phyloP scores from a whole-genome alignment of 2,113 vertebrate species.

The Clarias batrachus region DNA sequence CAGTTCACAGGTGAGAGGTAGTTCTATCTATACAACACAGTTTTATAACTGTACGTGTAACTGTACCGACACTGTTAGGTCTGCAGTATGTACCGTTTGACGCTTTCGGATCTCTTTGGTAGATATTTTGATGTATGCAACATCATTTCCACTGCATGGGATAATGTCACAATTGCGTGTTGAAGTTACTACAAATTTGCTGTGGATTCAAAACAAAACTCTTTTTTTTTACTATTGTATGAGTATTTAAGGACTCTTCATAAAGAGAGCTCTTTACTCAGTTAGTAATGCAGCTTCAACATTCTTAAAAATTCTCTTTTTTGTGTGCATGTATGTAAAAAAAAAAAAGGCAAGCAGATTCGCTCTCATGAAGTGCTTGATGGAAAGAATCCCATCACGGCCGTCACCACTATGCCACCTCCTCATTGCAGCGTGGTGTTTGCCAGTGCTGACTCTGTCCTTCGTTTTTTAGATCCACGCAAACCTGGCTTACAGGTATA shows the following conservation, averaged over 20 bases:
- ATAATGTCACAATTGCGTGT: neutral
- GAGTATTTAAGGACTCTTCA: neutral
- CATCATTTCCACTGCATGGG: neutral
- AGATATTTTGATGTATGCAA: neutral
- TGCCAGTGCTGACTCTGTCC: constrained; percentile 89
- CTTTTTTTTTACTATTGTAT: neutral
- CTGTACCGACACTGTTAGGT: neutral
- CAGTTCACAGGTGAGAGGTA: constrained; percentile 83
- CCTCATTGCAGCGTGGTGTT: constrained; percentile 88
- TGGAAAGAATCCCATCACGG: constrained; percentile 88
- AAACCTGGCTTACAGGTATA: constrained; percentile 95
- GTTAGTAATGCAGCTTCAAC: neutral
- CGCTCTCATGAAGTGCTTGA: constrained; percentile 85
- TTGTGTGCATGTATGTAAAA: neutral
- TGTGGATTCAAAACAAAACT: neutral
- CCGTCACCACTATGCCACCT: constrained; percentile 89
- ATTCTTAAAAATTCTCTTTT: neutral
- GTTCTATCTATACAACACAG: neutral
- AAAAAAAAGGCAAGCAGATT: constrained; percentile 82
- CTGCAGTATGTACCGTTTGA: neutral
- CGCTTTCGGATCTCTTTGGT: neutral
- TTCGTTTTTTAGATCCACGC: constrained; percentile 93
- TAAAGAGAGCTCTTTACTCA: neutral
- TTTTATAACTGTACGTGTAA: neutral
- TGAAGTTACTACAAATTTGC: neutral